Percentiles rank a stretch among this genome's conserved stretches.
Conservation (phyloP, 1,140 invertebrate species). For the Ctenoplectra terminalis region DNA sequence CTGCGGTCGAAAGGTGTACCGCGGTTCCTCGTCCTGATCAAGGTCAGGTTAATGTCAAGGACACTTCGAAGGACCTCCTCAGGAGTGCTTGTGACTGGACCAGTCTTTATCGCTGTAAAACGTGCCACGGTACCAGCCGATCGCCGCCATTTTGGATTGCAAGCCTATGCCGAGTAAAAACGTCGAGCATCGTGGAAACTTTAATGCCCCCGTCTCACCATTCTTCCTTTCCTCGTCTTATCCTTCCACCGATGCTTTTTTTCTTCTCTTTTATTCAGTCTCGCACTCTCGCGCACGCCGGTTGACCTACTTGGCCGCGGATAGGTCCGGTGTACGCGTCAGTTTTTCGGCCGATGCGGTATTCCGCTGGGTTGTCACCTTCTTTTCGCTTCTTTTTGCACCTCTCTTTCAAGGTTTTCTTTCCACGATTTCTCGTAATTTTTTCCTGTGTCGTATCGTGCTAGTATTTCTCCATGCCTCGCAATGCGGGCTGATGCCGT, state of each 20-base stretch:
- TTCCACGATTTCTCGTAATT: constrained; percentile 15
- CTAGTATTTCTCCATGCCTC: constrained; percentile 1
- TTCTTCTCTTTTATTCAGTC: constrained; percentile 55
- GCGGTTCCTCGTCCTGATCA: constrained; percentile 11
- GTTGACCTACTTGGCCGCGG: constrained; percentile 67
- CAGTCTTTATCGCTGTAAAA: constrained; percentile 48
- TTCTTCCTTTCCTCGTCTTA: constrained; percentile 57
- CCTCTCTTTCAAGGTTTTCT: neutral
- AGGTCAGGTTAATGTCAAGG: constrained; percentile 42
- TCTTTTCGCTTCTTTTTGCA: neutral
- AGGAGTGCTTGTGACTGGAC: constrained; percentile 29
- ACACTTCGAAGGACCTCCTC: constrained; percentile 23
- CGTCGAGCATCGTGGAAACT: constrained; percentile 54
- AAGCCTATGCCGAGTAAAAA: constrained; percentile 47
- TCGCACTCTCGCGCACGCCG: constrained; percentile 67
- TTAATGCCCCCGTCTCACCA: constrained; percentile 54
- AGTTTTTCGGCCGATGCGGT: constrained; percentile 51
- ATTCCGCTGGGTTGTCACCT: neutral
- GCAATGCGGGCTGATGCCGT: constrained; percentile 37
- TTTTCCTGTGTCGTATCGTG: neutral
- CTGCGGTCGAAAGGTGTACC: constrained; percentile 7
- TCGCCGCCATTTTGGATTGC: constrained; percentile 65
- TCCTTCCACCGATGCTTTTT: constrained; percentile 50
- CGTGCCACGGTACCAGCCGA: constrained; percentile 48
- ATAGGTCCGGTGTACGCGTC: constrained; percentile 58